Conservation (phyloP, 2,113 vertebrate genomes). For the Uria aalge region DNA sequence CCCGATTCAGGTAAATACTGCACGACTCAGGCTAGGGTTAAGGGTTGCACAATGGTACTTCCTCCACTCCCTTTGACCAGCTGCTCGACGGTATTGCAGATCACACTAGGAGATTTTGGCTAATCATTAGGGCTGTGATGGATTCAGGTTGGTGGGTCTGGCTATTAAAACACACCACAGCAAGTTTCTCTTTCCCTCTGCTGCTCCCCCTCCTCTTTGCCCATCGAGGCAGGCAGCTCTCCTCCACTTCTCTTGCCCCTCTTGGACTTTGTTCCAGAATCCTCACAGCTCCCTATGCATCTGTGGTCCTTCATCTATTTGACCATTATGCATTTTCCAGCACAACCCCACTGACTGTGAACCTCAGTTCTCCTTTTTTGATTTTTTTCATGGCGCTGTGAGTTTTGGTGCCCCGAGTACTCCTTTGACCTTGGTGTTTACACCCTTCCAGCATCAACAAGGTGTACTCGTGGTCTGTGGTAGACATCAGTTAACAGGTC, state of each 20-base stretch:
- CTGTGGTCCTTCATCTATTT: neutral
- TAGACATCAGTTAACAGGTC: neutral
- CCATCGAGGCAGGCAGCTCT: neutral
- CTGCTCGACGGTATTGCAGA: neutral
- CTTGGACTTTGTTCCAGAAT: neutral
- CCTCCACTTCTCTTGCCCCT: neutral
- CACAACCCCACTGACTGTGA: neutral
- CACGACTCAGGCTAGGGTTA: neutral
- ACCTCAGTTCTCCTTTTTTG: neutral
- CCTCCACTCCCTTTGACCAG: neutral
- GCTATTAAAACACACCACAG: neutral
- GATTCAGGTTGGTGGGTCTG: neutral
- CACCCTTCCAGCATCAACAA: neutral
- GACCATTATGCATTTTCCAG: neutral
- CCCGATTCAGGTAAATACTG: neutral
- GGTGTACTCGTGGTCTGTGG: neutral
- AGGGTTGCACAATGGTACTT: accelerated
- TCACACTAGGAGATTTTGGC: neutral
- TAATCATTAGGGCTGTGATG: neutral
- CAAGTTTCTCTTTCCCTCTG: neutral
- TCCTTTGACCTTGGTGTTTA: neutral
- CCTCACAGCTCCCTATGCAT: neutral
- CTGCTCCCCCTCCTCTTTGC: neutral
- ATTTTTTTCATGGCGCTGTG: neutral
- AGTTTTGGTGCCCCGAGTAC: neutral